Evolutionary conservation across 2,797 vertebrate genomes (phyloP).

Genomic region (Microchirus variegatus): DNA sequence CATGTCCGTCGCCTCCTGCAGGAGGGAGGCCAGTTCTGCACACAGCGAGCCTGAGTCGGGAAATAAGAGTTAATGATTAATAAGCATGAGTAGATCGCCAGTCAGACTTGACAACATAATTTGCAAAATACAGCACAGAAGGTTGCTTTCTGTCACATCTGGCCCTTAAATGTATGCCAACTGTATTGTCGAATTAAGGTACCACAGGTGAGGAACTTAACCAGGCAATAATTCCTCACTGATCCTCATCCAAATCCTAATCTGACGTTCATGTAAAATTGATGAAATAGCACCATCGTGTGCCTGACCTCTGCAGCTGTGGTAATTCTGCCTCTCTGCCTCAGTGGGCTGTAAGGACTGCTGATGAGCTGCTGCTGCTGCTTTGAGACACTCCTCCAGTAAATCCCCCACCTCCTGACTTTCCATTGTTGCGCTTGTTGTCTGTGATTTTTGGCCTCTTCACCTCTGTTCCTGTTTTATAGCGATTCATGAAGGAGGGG

Average conservation of each 20-base stretch:
- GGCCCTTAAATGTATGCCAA: too few relatives aligned
- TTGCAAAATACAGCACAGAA: too few relatives aligned
- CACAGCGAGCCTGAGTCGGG: constrained; percentile 84
- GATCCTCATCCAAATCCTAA: background rate
- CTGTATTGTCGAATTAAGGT: too few relatives aligned
- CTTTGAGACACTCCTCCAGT: constrained; percentile 83
- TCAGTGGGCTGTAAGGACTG: constrained; percentile 30
- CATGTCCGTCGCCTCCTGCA: constrained; percentile 92
- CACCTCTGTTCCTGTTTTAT: background rate
- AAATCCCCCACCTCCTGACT: constrained; percentile 76
- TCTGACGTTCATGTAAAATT: background rate
- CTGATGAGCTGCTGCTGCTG: constrained; percentile 20
- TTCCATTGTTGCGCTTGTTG: constrained; percentile 69
- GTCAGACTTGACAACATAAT: too few relatives aligned
- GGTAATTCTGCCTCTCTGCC: constrained; percentile 64
- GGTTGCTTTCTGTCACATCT: too few relatives aligned
- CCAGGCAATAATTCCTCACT: background rate
- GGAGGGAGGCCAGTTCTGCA: constrained; percentile 85
- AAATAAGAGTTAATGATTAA: constrained; percentile 6
- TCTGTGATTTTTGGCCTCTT: background rate
- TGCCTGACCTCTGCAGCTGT: constrained; percentile 83
- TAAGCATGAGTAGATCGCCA: too few relatives aligned
- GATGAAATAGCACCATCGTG: constrained; percentile 39
- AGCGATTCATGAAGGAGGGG: constrained; percentile 1
- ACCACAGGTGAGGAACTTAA: too few relatives aligned